Conservation (phyloP, 2,888 invertebrate species). For the Tiliacea aurago region DNA sequence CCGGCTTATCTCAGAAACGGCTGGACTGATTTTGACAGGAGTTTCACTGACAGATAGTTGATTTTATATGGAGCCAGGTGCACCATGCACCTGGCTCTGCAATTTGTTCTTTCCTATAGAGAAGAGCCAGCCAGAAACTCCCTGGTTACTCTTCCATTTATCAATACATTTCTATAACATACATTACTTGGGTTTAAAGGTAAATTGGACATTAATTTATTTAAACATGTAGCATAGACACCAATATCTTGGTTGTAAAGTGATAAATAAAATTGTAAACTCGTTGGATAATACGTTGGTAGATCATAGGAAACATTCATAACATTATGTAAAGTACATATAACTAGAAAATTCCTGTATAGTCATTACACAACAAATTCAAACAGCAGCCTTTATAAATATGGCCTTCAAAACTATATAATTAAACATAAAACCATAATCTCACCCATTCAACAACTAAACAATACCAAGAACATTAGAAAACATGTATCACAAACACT, state of each 20-base stretch:
- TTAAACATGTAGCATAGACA: background rate
- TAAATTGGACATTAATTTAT: background rate
- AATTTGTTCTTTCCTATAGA: background rate
- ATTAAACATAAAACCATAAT: background rate
- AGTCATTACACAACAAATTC: slow-evolving; percentile 30
- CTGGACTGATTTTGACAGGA: too few species aligned
- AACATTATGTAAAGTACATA: slow-evolving; percentile 17
- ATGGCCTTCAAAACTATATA: background rate
- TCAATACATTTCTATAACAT: background rate
- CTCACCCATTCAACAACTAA: background rate
- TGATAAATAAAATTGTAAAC: background rate
- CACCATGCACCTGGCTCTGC: too few species aligned
- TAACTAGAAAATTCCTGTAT: slow-evolving; percentile 29
- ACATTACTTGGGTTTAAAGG: background rate
- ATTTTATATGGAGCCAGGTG: background rate
- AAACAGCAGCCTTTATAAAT: background rate
- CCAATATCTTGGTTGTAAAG: background rate
- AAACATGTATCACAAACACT: slow-evolving; percentile 33
- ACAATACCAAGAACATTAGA: slow-evolving; percentile 21
- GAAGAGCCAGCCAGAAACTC: too few species aligned
- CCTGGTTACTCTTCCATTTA: background rate
- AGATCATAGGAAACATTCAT: background rate
- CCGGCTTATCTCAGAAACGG: too few species aligned
- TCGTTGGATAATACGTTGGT: background rate
- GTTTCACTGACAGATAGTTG: too few species aligned